Base-by-base conservation (phyloP, 2,888 invertebrate genomes). In the Microctonus hyperodae region DNA sequence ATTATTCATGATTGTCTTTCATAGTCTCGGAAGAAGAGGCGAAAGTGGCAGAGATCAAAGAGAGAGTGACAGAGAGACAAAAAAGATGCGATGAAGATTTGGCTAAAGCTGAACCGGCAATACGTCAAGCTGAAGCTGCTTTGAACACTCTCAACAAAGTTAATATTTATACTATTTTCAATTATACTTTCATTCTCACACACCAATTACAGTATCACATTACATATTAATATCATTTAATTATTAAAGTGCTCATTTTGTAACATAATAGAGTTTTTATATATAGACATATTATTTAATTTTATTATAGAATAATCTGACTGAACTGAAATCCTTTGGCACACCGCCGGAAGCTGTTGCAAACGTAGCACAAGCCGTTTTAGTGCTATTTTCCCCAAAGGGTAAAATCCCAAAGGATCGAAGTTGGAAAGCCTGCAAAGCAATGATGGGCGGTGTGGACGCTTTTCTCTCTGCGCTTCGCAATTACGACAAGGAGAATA, bases 291-390 rank as follows among this genome's bases (percentile, higher is more conserved):
- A 57, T 37, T 48, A 58, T 63, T 57, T 53, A 50, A 63, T 60
- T 48, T 37, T 35, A 60, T 64, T 70, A 40, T 70, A 86, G 86
- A 92, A 90, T 79, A 97, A 97, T 83, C 85, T 97, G 72, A 97
- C 97, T 0, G 97, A 98, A 85, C 84, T 97, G 79, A 97, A 97
- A 82, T 95, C 97, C 0, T 97, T 97, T 82, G 95, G 95, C 0
- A 90, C 94, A 4, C 97, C 97, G 4, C 95, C 96, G 0, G 90
- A 91, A 50, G 94, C 95, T 63, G 97, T 97, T 0, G 91, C 93
- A 0, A 92, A 90, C 75, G 96, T 97, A 0, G 90, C 91, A 9
- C 92, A 94, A 1, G 96, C 96, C 7, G 96, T 97, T 3, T 87
- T 96, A 73, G 94, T 96, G 2, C 85, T 97, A n/a, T 90, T 96